Evolutionary conservation across 2,113 vertebrate genomes (phyloP).

Genomic region (Pelmatolapia mariae): DNA sequence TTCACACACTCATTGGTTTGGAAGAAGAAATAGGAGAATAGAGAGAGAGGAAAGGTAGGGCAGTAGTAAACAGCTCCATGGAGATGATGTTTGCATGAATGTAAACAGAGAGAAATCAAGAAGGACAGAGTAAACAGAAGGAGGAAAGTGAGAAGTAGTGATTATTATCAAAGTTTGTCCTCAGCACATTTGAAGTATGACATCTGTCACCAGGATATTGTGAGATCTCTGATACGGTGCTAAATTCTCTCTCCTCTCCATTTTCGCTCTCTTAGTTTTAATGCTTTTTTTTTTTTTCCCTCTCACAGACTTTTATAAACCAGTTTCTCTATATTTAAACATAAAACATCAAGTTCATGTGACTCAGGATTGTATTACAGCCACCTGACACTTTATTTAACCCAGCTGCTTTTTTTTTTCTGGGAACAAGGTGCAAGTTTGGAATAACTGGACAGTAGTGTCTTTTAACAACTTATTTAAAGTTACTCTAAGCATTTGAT

Average conservation of each 20-base stretch:
- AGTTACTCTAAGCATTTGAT: neutral
- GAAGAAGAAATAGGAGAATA: neutral
- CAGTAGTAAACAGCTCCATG: neutral
- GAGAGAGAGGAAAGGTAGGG: neutral
- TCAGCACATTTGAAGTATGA: constrained; percentile 23
- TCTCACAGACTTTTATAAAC: constrained; percentile 20
- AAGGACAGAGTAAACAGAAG: neutral
- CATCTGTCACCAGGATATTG: neutral
- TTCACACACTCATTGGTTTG: neutral
- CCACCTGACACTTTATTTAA: constrained; percentile 21
- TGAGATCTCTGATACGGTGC: constrained; percentile 38
- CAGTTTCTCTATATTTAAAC: constrained; percentile 60
- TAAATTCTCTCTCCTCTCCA: constrained; percentile 26
- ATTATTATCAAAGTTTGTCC: neutral
- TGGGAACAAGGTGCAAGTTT: neutral
- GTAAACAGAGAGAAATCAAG: neutral
- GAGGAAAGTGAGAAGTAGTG: neutral
- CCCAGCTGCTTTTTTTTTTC: constrained; percentile 13
- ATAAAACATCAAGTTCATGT: constrained; percentile 27
- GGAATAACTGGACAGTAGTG: neutral
- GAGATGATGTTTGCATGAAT: neutral
- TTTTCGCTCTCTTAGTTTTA: constrained; percentile 25
- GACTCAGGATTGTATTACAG: constrained; percentile 38
- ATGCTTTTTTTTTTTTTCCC: neutral
- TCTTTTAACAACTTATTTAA: constrained; percentile 14